Base-by-base conservation (phyloP, 2,113 vertebrate species). In the Bubalus kerabau region DNA sequence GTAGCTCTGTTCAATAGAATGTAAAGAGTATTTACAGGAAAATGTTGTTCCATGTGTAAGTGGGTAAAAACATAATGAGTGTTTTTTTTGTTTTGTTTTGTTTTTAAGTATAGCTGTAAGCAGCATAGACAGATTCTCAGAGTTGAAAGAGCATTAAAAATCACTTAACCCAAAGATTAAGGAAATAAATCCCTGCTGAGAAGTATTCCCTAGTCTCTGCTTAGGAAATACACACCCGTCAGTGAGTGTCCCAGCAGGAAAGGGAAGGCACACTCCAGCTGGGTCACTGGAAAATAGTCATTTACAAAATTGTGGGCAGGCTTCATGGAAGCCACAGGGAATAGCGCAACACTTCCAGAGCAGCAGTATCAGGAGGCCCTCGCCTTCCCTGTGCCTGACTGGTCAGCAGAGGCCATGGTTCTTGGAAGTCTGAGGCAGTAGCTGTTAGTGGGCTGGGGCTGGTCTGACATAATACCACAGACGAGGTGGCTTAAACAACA, bases 1-100 rank as follows among this genome's bases (percentile, higher is more conserved):
- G 64, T 30, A 2, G 15, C 81, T 95, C 95, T 93, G 17, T 16
- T 81, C 62, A 97, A 82, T 21, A 91, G 67, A 88, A 46, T n/a
- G 40, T 40, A n/a, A 36, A n/a, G 81, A 76, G 3, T 60, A 52
- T 83, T 87, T 71, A 84, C 2, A 43, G 64, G n/a, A 87, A 80
- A 76, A 43, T 56, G 6, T 81, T 71, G 4, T 82, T 91, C 85
- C n/a, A 48, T 11, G 48, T 43, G 40, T 57, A 57, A 64, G 57
- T 85, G 14, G 17, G 52, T 89, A 23, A 95, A 94, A 95, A 89
- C 7, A 7, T 21, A 62, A 43, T 13, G 6, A 88, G 62, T 71
- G 26, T 14, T 46, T 46, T 46, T 40, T 40, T 40, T 40, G 40
- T 40, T 40, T 40, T 40, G 40, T 40, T 40, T 40, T 40, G 40